Evolutionary conservation across 1,140 invertebrate genomes (phyloP).

Genomic region (Homarus americanus): DNA sequence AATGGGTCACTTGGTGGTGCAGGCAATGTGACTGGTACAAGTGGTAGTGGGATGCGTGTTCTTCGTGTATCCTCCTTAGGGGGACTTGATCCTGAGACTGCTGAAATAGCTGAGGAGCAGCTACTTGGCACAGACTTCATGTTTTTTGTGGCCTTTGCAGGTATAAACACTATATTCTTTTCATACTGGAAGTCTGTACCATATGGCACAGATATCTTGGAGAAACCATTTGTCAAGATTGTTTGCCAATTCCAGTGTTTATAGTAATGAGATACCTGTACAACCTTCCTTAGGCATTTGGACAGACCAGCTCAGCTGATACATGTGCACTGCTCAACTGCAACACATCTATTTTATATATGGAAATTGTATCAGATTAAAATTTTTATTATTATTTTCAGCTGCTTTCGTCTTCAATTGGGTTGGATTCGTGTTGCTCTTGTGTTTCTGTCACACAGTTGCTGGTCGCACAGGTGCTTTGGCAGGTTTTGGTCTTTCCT

Average conservation of each 20-base stretch:
- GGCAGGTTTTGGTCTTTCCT: slow-evolving; percentile 93
- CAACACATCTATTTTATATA: no score
- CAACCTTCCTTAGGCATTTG: no score
- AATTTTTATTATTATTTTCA: slow-evolving; percentile 77
- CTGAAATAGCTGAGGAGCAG: slow-evolving; percentile 86
- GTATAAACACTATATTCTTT: no score
- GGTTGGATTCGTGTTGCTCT: slow-evolving; percentile 94
- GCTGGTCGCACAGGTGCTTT: slow-evolving; percentile 94
- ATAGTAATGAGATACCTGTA: no score
- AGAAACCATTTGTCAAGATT: no score
- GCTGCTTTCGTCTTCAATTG: slow-evolving; percentile 95
- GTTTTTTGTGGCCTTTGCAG: slow-evolving; percentile 91
- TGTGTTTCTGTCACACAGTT: slow-evolving; percentile 96
- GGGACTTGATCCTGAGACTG: slow-evolving; percentile 84
- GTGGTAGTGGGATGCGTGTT: slow-evolving; percentile 53
- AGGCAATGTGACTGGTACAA: slow-evolving; percentile 3
- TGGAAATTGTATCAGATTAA: not conserved
- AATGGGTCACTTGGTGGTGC: slow-evolving; percentile 26
- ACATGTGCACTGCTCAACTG: no score
- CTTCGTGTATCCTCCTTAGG: slow-evolving; percentile 82
- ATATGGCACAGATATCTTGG: no score
- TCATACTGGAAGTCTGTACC: no score
- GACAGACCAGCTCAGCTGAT: no score
- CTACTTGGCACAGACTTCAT: slow-evolving; percentile 90
- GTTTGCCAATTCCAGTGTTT: no score